Evolutionary conservation across 30 jellyfish, hydroid and myxozoan species (phyloP).

Genomic region (Aurelia sp.): DNA sequence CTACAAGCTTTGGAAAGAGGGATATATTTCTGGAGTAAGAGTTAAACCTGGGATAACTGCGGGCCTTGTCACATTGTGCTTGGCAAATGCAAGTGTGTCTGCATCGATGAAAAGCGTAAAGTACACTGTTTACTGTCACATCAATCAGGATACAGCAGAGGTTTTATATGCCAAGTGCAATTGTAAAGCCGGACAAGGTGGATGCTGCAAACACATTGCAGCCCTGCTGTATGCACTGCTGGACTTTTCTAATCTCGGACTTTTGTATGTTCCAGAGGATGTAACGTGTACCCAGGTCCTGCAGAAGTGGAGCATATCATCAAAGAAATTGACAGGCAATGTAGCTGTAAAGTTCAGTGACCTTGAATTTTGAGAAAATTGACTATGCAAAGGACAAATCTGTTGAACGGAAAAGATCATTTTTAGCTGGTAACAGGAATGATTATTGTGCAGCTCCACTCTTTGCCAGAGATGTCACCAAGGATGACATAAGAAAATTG

Average conservation of each 20-base stretch:
- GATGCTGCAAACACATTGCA: constrained; percentile 66
- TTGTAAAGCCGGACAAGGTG: constrained; percentile 53
- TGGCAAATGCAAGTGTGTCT: constrained; percentile 11
- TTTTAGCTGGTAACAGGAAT: constrained; percentile 21
- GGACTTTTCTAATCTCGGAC: constrained; percentile 36
- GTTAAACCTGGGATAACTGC: too few relatives aligned
- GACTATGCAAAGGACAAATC: constrained; percentile 11
- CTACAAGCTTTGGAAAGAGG: too few relatives aligned
- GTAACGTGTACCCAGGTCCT: constrained; percentile 46
- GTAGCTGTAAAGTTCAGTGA: constrained; percentile 44
- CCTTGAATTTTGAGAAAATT: constrained; percentile 39
- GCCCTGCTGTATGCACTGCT: constrained; percentile 41
- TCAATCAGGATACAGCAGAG: neutral
- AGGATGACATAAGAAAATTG: constrained; percentile 4
- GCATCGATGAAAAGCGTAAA: constrained; percentile 26
- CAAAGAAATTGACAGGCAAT: neutral
- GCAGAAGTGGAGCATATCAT: constrained; percentile 46
- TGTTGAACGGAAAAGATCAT: constrained; percentile 22
- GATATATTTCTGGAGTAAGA: too few relatives aligned
- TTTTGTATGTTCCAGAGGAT: constrained; percentile 46
- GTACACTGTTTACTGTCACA: constrained; percentile 13
- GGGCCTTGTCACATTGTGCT: neutral
- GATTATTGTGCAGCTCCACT: constrained; percentile 16
- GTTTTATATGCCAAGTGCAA: constrained; percentile 14
- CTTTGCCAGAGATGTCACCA: constrained; percentile 13